These are phyloP conservation scores for Eristalinus aeneus DNA, from an alignment of 2,888 invertebrate genomes.

Conservation along the genomic window DNA sequence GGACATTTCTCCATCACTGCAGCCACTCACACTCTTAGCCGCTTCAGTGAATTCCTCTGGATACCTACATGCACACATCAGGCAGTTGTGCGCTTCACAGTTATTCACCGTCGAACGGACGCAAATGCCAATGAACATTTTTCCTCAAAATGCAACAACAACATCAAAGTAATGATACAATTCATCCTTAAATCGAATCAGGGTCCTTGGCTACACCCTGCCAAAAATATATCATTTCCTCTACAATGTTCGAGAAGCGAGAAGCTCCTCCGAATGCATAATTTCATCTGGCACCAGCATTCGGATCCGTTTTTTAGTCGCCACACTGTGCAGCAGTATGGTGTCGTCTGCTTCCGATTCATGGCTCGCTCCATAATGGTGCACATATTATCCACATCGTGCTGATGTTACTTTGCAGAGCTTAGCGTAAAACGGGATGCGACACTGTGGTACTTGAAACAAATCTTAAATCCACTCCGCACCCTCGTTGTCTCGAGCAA, in stretches of 20 bases:
- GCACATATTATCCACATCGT: slow-evolving; percentile 43
- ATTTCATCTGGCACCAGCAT: slow-evolving; percentile 12
- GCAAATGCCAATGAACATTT: background rate
- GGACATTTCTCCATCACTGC: background rate
- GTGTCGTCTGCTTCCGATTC: slow-evolving; percentile 21
- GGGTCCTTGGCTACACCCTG: background rate
- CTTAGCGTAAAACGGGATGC: slow-evolving; percentile 61
- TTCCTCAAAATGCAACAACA: background rate
- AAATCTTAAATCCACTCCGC: slow-evolving; percentile 60
- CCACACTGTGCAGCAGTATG: slow-evolving; percentile 15
- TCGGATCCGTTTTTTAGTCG: slow-evolving; percentile 13
- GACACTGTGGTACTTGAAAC: slow-evolving; percentile 67
- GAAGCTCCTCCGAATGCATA: slow-evolving; percentile 31
- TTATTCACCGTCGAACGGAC: background rate
- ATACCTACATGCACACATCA: background rate
- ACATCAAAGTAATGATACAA: background rate
- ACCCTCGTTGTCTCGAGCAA: slow-evolving; percentile 57
- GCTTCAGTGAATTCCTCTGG: background rate
- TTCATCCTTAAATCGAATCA: background rate
- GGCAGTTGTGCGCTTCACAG: background rate
- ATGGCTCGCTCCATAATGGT: slow-evolving; percentile 41
- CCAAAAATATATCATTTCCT: background rate
- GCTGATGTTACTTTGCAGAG: slow-evolving; percentile 54
- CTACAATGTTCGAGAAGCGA: background rate
- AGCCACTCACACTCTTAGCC: background rate